Base-by-base conservation (phyloP, 2,888 invertebrate genomes). In the Alitta virens region DNA sequence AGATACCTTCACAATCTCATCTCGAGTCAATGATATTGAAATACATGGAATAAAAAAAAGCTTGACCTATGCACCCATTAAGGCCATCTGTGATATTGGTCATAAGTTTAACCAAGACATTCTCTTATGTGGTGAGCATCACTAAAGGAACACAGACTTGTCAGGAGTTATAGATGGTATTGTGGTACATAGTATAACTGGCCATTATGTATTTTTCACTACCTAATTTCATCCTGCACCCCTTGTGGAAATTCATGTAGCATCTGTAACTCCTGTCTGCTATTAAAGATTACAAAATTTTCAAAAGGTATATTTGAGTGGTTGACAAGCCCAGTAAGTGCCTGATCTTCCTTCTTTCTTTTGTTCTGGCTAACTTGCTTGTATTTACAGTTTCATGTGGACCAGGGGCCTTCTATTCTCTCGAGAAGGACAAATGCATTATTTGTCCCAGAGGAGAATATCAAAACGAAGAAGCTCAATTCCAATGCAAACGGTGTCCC, bases 341-440 rank as follows among this genome's bases (percentile, higher is more conserved):
- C 46, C n/a, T 7, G 5, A 46, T 46, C 7, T 46, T 46, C 18
- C 5, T 46, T 18, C 21, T 12, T 46, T 12, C 16, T 12, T 40
- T 12, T 40, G 16, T 40, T n/a, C n/a, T n/a, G n/a, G n/a, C 7
- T 33, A 33, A 12, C 33, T 33, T 5, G 33, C 33, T 33, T 33
- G 33, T 33, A 33, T 33, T 33, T 52, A 7, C 59, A 78, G 78
- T 77, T 52, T 73, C 75, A 49, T 78, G 78, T 69, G 73, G 74
- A 1, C 59, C 66, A 52, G 77, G 77, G 1, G 74, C 73, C 24
- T 74, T 69, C 60, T 71, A 68, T 59, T 66, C 71, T 63, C 60
- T 63, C 5, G 55, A 51, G n/a, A 55, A 49, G 7, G 59, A 60
- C 62, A 42, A 62, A 49, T 74, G 74, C 61, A 61, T 57, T 21